A percentile compares a stretch with the other conserved stretches of the same genome.
Conservation (phyloP, 2,888 invertebrate genomes). For the Seira sanloemensis region DNA sequence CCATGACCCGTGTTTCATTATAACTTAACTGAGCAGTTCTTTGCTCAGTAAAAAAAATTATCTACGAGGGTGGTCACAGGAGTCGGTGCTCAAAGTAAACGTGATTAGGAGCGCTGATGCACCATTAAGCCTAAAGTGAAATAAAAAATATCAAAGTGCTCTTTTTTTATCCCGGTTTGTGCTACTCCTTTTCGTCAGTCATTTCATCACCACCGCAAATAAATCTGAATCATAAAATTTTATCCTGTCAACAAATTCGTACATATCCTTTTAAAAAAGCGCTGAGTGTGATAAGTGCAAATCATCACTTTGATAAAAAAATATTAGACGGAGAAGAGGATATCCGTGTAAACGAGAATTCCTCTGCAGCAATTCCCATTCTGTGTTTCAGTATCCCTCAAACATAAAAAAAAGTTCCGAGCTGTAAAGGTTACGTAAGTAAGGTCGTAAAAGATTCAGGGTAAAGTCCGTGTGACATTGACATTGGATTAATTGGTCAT, state of each 20-base stretch:
- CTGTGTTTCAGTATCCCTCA: neutral
- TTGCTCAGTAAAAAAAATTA: neutral
- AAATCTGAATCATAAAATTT: neutral
- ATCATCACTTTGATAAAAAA: neutral
- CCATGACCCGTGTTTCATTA: no score
- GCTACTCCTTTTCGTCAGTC: neutral
- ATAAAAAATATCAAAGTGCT: slow-evolving; percentile 8
- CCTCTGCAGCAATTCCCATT: neutral
- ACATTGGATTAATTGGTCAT: slow-evolving; percentile 3
- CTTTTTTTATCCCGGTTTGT: no score
- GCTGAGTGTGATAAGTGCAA: neutral
- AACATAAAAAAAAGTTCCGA: neutral
- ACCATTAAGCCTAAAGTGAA: neutral
- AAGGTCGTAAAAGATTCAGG: slow-evolving; percentile 3
- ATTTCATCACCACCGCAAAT: neutral
- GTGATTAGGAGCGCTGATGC: neutral
- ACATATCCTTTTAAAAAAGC: neutral
- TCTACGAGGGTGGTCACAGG: neutral
- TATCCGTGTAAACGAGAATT: neutral
- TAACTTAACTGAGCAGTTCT: no score
- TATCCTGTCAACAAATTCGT: neutral
- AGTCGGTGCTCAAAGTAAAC: neutral
- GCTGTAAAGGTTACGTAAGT: neutral
- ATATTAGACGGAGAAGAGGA: neutral
- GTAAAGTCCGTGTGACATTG: slow-evolving; percentile 4